These are phyloP conservation scores for Coreius guichenoti DNA, from an alignment of 2,797 vertebrate genomes.

Conservation along the genomic window DNA sequence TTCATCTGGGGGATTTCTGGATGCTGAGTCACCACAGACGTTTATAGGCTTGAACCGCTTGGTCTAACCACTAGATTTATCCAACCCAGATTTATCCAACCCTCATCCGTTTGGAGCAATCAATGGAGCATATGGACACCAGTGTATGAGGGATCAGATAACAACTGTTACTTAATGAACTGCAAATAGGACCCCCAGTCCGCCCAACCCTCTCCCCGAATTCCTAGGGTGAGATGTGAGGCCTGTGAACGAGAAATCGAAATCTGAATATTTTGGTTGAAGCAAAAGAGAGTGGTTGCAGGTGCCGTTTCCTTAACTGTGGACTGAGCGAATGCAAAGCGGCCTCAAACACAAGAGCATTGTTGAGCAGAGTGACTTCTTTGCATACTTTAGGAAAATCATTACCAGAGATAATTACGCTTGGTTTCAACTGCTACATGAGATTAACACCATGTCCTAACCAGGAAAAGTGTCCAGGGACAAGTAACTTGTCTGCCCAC, in stretches of 20 bases:
- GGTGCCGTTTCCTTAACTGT: not conserved
- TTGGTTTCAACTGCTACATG: constrained; percentile 2
- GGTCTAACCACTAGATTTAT: constrained; percentile 22
- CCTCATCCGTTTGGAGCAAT: constrained; percentile 6
- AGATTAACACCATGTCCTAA: not conserved
- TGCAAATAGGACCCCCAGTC: constrained; percentile 22
- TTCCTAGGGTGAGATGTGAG: not conserved
- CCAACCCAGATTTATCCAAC: constrained; percentile 15
- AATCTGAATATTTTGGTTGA: constrained; percentile 6
- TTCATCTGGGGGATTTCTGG: constrained; percentile 28
- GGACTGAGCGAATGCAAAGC: constrained; percentile 4
- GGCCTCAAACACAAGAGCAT: constrained; percentile 13
- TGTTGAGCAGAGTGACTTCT: constrained; percentile 19
- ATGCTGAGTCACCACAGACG: not conserved
- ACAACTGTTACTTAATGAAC: constrained; percentile 24
- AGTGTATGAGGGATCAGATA: constrained; percentile 21
- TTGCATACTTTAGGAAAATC: constrained; percentile 10
- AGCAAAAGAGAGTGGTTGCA: not conserved
- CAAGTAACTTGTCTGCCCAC: not conserved
- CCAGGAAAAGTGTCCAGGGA: not conserved
- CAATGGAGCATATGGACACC: constrained; percentile 1
- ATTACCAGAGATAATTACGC: not conserved
- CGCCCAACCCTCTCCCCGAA: not conserved
- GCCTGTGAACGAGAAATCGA: not conserved
- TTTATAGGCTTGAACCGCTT: constrained; percentile 10